These are phyloP conservation scores for Dryoscopus gambensis DNA, from an alignment of 2,113 vertebrate species.

Conservation along the genomic window DNA sequence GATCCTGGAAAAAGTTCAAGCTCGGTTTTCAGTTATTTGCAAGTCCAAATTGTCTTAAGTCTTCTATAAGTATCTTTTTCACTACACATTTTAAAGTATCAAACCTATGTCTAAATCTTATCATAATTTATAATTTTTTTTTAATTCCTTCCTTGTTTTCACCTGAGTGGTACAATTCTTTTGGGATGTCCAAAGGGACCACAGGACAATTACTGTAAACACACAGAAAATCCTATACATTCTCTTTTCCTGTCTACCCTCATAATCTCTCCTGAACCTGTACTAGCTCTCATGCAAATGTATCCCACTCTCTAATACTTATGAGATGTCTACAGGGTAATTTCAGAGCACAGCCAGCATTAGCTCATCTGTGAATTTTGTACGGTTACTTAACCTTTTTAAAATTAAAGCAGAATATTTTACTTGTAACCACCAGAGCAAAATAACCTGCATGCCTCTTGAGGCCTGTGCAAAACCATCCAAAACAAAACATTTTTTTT, in stretches of 20 bases:
- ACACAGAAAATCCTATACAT: background rate
- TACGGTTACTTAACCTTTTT: background rate
- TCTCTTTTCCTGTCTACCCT: background rate
- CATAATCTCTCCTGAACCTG: background rate
- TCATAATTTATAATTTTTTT: background rate
- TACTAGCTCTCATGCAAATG: background rate
- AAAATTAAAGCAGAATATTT: background rate
- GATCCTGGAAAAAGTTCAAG: background rate
- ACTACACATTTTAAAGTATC: background rate
- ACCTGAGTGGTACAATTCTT: background rate
- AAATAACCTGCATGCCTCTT: background rate
- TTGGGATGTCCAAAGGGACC: background rate
- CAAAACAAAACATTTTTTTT: background rate
- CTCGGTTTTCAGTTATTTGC: background rate
- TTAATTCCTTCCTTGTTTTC: background rate
- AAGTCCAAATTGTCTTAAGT: background rate
- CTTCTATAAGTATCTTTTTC: background rate
- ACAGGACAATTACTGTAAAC: background rate
- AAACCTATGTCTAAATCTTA: background rate
- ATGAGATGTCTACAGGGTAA: background rate
- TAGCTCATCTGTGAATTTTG: background rate
- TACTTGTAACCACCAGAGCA: background rate
- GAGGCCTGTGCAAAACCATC: background rate
- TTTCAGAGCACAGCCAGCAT: background rate
- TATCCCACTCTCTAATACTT: background rate